Evolutionary conservation across 2,888 invertebrate genomes (phyloP), one percentile per base, ranked within the genome.

Genomic region (Schrankia costaestrigalis): DNA sequence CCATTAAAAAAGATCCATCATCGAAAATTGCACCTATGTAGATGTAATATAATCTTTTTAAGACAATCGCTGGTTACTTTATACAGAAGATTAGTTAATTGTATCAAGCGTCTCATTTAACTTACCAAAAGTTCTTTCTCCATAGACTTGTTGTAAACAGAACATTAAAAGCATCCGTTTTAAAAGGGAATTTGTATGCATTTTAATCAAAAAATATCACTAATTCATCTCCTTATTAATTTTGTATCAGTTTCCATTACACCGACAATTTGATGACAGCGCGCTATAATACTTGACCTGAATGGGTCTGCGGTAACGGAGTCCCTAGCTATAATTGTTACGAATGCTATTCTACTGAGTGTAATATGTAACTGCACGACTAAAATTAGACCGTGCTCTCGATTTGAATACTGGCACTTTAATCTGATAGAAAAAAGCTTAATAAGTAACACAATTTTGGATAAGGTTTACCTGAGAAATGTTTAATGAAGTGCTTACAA

Each of bases 1-100:
- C 84, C 29, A 89, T 69, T 36, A 90, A 77, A 40, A 85, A 80
- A 28, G 85, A 80, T 26, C 89, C 89, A 40, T 90, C 81, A 43
- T 91, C 89, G 53, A 91, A 90, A 42, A 93, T 83, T n/a, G 90
- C 91, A 46, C 91, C 93, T 93, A 30, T 32, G 3, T 31, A 21
- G 23, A 23, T 11, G 21, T 21, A n/a, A 21, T 21, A n/a, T n/a
- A 21, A n/a, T n/a, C n/a, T n/a, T n/a, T n/a, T n/a, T n/a, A n/a
- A n/a, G n/a, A n/a, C n/a, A 15, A 4, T 15, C 17, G 6, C 6
- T 15, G 6, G 17, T 7, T 14, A 14, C 3, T 14, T 7, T 18
- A 30, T 14, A 13, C 13, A 14, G 1, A 6, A 2, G 11, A 23
- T 3, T 11, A n/a, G 14, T 1, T 11, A 11, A 23, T 5, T 19